Base-by-base conservation (phyloP, 2,888 invertebrate genomes). In the Pollenia labialis region DNA sequence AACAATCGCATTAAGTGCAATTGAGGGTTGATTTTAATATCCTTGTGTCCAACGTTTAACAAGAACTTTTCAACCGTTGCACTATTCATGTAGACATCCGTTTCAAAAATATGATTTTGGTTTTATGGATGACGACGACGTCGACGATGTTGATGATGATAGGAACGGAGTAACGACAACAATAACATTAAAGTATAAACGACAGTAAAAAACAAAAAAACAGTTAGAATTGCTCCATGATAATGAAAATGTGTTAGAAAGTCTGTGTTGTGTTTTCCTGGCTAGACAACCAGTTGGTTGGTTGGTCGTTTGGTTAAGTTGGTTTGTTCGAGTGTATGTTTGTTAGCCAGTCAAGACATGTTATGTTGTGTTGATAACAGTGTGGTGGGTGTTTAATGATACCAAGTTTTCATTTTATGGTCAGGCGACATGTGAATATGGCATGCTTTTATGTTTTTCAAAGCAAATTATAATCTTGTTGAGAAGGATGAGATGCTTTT, bases 41-140 rank as follows among this genome's bases (percentile, higher is more conserved):
- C 64, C 77, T 74, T 74, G 16, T 84, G 79, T 80, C 84, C 79
- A 75, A 64, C 44, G 69, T 71, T 80, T 76, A 81, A 85, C 75
- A 74, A 86, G 64, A 80, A 80, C 75, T 80, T 85, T 83, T 83
- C 69, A 80, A 74, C 23, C 62, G 52, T 80, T 80, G 56, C 60
- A 46, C 76, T 52, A 82, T 85, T 85, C 85, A 71, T 66, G 64
- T 79, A 86, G 75, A 75, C 82, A 86, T 86, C 75, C 86, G 80
- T 80, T 86, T 60, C 32, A 77, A 84, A 83, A 84, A 77, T 87
- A 81, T 87, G 87, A 87, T 84, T 84, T 77, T 77, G 76, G 83
- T 83, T 81, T 79, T 76, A 80, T 86, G 75, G 80, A 66, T 79
- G 84, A 52, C 52, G 69, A 75, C 60, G 46, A 74, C 23, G 32